Percentiles rank a stretch among this genome's conserved stretches.
These are phyloP conservation scores for Pseudocheirus occidentalis DNA, from an alignment of 2,797 vertebrate species.

Conservation along the genomic window DNA sequence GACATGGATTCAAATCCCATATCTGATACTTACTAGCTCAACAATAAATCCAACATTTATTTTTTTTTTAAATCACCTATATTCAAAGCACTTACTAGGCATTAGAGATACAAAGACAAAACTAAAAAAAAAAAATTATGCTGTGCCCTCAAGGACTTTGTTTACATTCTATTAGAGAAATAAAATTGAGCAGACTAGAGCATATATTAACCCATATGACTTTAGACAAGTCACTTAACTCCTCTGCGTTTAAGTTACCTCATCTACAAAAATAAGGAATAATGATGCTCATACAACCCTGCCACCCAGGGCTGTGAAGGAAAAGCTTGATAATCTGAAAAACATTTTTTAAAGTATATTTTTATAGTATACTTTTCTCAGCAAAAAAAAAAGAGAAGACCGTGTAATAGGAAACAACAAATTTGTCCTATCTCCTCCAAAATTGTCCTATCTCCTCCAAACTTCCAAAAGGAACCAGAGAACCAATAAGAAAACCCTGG, in stretches of 20 bases:
- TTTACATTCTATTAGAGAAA: not conserved
- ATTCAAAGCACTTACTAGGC: not conserved
- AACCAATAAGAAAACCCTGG: not conserved
- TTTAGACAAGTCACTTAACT: not conserved
- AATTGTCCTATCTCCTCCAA: not conserved
- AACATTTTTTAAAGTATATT: not conserved
- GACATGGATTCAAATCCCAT: not conserved
- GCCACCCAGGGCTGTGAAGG: not conserved
- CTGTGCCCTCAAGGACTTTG: not conserved
- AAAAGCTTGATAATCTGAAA: not conserved
- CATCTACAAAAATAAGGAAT: not conserved
- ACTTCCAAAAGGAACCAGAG: not conserved
- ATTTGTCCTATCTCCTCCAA: not conserved
- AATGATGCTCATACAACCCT: not conserved
- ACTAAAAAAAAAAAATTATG: not conserved
- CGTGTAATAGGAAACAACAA: not conserved
- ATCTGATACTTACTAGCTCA: not conserved
- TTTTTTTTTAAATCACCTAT: not conserved
- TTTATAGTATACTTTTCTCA: not conserved
- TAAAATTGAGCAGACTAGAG: not conserved
- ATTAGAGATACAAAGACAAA: not conserved
- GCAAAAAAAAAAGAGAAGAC: not conserved
- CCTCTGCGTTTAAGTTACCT: not conserved
- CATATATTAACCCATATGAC: not conserved
- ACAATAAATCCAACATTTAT: not conserved